phyloP scores from a whole-genome alignment of 2,888 invertebrate species.

The Meteorus cinctellus region DNA sequence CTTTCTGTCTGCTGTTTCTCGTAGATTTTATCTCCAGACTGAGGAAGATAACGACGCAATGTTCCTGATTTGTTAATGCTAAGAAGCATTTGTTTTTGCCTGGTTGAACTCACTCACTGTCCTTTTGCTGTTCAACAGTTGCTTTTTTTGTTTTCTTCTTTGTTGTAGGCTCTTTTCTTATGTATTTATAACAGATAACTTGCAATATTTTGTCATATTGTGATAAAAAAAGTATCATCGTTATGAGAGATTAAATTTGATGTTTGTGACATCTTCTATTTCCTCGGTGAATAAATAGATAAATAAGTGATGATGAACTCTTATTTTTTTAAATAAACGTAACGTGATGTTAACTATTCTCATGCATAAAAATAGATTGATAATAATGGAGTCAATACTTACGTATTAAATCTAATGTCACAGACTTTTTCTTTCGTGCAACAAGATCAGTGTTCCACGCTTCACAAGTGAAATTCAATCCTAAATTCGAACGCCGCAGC shows the following conservation, averaged over 20 bases:
- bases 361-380: too few relatives aligned
- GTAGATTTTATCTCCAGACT: conserved; percentile 64
- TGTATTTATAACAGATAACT: background rate
- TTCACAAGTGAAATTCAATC: conserved; percentile 90
- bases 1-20: conserved; percentile 50
- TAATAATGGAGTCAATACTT: conserved; percentile 74
- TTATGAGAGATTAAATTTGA: too few relatives aligned
- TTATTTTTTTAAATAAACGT: too few relatives aligned
- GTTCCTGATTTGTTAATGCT: conserved; percentile 61
- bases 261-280: too few relatives aligned
- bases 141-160: background rate
- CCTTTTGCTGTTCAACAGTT: background rate
- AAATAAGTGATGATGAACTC: background rate
- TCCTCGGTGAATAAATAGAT: background rate
- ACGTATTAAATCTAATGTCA: conserved; percentile 87
- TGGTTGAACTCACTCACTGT: conserved; percentile 16
- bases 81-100: conserved; percentile 60
- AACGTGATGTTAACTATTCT: too few relatives aligned
- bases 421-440: conserved; percentile 84
- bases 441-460: conserved; percentile 89
- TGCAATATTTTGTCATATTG: too few relatives aligned
- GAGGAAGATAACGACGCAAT: conserved; percentile 59
- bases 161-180: background rate
- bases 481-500: conserved; percentile 85
- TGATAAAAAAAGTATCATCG: too few relatives aligned